Evolutionary conservation across 1,140 invertebrate genomes (phyloP).

Genomic region (Pteromalus puparum): DNA sequence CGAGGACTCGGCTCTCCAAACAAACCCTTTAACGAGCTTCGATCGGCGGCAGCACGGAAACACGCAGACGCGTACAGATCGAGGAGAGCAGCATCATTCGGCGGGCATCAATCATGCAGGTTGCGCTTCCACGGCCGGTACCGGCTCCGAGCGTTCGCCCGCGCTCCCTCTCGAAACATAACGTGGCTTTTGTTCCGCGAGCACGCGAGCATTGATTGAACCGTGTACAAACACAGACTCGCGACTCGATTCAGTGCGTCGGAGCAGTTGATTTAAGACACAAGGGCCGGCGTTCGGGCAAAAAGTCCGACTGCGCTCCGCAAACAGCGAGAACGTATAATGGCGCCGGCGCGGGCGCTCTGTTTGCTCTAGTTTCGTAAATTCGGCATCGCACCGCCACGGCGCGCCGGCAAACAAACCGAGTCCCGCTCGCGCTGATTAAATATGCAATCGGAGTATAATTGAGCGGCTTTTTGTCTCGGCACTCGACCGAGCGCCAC

Average conservation of each 20-base stretch:
- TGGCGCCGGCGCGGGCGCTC: not conserved
- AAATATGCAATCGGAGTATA: constrained; percentile 41
- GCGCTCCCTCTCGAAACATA: constrained; percentile 53
- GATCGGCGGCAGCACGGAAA: too few relatives aligned
- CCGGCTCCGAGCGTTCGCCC: constrained; percentile 51
- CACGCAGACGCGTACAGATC: not conserved
- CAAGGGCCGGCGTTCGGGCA: not conserved
- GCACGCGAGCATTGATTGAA: constrained; percentile 58
- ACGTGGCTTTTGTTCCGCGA: constrained; percentile 58
- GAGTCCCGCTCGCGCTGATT: constrained; percentile 14
- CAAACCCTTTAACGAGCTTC: too few relatives aligned
- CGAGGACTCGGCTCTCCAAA: too few relatives aligned
- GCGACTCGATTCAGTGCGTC: constrained; percentile 36
- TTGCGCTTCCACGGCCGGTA: not conserved
- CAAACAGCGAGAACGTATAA: constrained; percentile 46
- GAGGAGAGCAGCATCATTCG: constrained; percentile 55
- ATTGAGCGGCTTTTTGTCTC: not conserved
- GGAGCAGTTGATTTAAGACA: constrained; percentile 49
- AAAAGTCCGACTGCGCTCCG: constrained; percentile 30
- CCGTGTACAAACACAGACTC: constrained; percentile 55
- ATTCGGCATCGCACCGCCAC: constrained; percentile 17
- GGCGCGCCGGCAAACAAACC: not conserved
- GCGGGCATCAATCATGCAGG: constrained; percentile 60
- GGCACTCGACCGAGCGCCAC: not conserved
- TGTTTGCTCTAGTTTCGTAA: constrained; percentile 50